phyloP scores from a whole-genome alignment of 2,797 vertebrate genomes.

The Lepus townsendii region DNA sequence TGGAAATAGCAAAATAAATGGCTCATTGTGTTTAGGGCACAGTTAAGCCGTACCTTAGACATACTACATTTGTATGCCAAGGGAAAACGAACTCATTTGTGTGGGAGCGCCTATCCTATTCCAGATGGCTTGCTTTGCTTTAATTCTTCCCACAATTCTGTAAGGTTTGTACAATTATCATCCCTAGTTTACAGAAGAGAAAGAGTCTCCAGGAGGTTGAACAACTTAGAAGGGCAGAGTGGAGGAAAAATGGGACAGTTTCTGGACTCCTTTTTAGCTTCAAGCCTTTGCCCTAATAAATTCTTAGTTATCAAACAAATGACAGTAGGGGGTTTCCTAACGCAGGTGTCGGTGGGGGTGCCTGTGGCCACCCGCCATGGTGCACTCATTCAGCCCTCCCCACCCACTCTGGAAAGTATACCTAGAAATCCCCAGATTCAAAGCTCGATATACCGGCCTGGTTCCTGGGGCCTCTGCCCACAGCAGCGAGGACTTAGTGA shows the following conservation, averaged over 20 bases:
- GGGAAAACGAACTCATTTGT: not conserved
- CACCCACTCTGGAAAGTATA: not conserved
- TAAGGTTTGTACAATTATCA: not conserved
- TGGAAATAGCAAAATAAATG: slow-evolving; percentile 37
- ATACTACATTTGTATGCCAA: not conserved
- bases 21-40: not conserved
- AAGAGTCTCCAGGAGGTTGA: not conserved
- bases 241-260: not conserved
- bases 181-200: not conserved
- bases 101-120: not conserved
- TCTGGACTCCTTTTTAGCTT: not conserved
- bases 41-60: not conserved
- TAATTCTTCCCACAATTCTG: not conserved
- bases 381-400: not conserved
- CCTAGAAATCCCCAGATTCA: not conserved
- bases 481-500: not conserved
- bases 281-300: not conserved
- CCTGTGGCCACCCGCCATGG: not conserved
- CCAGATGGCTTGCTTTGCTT: not conserved
- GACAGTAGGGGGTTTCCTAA: not conserved
- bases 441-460: not conserved
- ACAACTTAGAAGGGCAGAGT: not conserved
- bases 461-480: not conserved
- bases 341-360: accelerated
- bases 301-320: slow-evolving; percentile 4